phyloP scores from a whole-genome alignment of 2,888 invertebrate species.

The Ferdinandea cuprea region DNA sequence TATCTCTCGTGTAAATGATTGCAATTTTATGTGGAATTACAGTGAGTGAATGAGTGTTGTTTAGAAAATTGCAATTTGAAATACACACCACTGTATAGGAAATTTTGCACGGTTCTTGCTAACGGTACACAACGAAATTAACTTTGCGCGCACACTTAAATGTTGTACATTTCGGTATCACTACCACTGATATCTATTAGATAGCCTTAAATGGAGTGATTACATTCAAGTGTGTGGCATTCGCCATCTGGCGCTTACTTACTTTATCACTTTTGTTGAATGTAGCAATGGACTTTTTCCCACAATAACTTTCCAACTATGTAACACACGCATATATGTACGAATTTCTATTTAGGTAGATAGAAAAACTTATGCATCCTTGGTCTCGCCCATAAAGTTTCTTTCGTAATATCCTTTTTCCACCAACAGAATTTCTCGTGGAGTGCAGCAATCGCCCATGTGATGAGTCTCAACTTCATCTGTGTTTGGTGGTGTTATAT shows the following conservation, averaged over 20 bases:
- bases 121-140: constrained; percentile 50
- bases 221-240: constrained; percentile 5
- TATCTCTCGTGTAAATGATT: constrained; percentile 52
- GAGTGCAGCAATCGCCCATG: not conserved
- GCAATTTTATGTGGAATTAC: constrained; percentile 64
- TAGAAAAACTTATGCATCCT: constrained; percentile 7
- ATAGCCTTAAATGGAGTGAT: constrained; percentile 48
- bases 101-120: constrained; percentile 24
- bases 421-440: not conserved
- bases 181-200: constrained; percentile 9
- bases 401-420: constrained; percentile 56
- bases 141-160: constrained; percentile 1
- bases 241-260: not conserved
- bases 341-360: no score
- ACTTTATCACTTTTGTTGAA: constrained; percentile 2
- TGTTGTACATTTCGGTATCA: constrained; percentile 20
- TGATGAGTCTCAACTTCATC: constrained; percentile 1
- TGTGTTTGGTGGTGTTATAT: constrained; percentile 25
- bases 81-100: constrained; percentile 21
- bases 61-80: constrained; percentile 39
- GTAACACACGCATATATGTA: no score
- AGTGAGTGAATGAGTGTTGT: constrained; percentile 56
- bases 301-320: constrained; percentile 3
- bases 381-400: constrained; percentile 43
- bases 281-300: constrained; percentile 49